These are phyloP conservation scores for Probosciger aterrimus DNA, from an alignment of 2,113 vertebrate genomes.

Conservation along the genomic window DNA sequence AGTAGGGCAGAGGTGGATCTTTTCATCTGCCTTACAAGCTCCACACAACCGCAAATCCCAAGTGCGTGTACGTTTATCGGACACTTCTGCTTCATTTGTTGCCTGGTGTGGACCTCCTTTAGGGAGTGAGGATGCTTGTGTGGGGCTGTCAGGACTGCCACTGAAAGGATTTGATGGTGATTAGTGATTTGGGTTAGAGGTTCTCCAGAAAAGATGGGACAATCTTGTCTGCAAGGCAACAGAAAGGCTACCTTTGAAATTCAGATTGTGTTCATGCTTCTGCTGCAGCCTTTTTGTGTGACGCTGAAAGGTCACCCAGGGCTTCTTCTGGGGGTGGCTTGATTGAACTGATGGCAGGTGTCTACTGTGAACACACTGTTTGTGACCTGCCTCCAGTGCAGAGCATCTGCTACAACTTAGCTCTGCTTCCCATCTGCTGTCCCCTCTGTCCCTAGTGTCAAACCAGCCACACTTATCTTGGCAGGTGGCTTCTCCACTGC, in stretches of 20 bases:
- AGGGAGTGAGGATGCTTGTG: neutral
- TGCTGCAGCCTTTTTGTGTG: neutral
- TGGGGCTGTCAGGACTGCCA: neutral
- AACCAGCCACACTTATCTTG: neutral
- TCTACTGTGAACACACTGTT: neutral
- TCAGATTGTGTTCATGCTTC: neutral
- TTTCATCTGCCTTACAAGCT: neutral
- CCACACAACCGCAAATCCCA: neutral
- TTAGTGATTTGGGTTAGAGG: neutral
- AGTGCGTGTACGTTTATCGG: neutral
- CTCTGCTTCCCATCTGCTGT: neutral
- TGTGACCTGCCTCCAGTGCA: neutral
- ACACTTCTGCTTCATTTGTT: neutral
- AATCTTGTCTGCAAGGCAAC: neutral
- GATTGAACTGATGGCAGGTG: neutral
- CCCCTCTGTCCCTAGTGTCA: neutral
- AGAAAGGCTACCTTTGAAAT: neutral
- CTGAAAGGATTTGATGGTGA: rapidly evolving
- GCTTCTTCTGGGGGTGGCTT: neutral
- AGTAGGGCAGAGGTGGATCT: neutral
- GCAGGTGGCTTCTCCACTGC: neutral
- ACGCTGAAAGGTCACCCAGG: neutral
- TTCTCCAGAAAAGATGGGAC: neutral
- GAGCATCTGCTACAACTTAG: neutral
- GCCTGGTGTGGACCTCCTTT: neutral